Percentiles rank a stretch among this genome's conserved stretches.
These are phyloP conservation scores for Anabacerthia variegaticeps DNA, from an alignment of 2,797 vertebrate genomes.

Conservation along the genomic window DNA sequence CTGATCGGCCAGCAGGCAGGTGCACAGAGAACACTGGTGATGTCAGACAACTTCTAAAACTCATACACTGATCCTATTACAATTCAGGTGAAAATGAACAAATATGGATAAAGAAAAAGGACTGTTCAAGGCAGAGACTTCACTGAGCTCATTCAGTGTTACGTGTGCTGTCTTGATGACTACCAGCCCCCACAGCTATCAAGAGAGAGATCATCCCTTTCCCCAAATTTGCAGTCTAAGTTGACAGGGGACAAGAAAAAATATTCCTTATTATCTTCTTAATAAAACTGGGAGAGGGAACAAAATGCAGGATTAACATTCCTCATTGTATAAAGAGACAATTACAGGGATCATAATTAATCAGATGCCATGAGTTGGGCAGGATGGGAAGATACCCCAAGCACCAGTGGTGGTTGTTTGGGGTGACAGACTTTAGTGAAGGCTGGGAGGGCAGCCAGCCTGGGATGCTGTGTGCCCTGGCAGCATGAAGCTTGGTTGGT, in stretches of 20 bases:
- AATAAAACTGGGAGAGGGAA: not conserved
- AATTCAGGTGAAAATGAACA: conserved; percentile 55
- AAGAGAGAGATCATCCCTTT: not conserved
- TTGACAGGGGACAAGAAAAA: not conserved
- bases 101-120: not conserved
- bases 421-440: not conserved
- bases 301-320: not conserved
- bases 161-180: accelerated
- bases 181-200: not conserved
- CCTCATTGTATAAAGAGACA: not conserved
- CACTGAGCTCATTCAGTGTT: not conserved
- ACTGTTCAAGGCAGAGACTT: not conserved
- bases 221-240: not conserved
- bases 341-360: not conserved
- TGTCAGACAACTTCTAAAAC: conserved; percentile 31
- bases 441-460: not conserved
- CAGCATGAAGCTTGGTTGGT: accelerated
- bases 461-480: not conserved
- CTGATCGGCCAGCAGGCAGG: not conserved
- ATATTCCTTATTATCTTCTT: not conserved
- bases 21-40: not conserved
- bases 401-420: not conserved
- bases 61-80: conserved; percentile 41
- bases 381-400: not conserved
- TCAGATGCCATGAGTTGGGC: not conserved